Base-by-base conservation (phyloP, 2,888 invertebrate genomes). In the Thecocarcelia acutangulata region DNA sequence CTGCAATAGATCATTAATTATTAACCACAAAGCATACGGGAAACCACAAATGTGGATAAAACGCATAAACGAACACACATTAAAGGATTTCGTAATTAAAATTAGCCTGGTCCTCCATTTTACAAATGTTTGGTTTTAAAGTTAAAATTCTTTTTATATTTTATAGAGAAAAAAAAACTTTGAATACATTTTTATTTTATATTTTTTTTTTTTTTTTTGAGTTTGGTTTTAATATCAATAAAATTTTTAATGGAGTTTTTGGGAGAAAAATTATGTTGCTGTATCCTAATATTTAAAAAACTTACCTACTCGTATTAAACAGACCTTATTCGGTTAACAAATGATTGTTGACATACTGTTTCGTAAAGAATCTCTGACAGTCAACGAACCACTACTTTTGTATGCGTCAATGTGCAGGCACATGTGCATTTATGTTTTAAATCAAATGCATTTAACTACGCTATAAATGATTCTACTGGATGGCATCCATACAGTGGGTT, bases 1-100 rank as follows among this genome's bases (percentile, higher is more conserved):
- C 83, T 79, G 80, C 84, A 84, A 82, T 83, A 82, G 73, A 85
- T 81, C 83, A 83, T 84, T 84, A 84, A 83, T 84, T 83, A 83
- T 83, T 80, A 79, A 83, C 79, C 82, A 69, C 83, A 77, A 72
- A 73, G 78, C 75, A 80, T 83, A 78, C 68, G 80, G 64, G 73
- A 72, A 48, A 69, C 72, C 80, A 68, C 73, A 73, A 73, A 81
- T 76, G 70, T 73, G 79, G 15, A 24, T 12, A 24, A 44, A 12
- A 19, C 17, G 24, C 11, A 46, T 6, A 56, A 13, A 6, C 15
- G 17, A 5, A 13, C 40, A 19, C 21, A 37, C 70, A 54, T 52
- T 28, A 24, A 66, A n/a, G 19, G 40, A 64, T 50, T 21, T 40
- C n/a, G 11, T 37, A 21, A 40, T 15, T 0, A 2, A 33, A 56